Base-by-base conservation (phyloP, 2,113 vertebrate genomes). In the Lagenorhynchus albirostris region DNA sequence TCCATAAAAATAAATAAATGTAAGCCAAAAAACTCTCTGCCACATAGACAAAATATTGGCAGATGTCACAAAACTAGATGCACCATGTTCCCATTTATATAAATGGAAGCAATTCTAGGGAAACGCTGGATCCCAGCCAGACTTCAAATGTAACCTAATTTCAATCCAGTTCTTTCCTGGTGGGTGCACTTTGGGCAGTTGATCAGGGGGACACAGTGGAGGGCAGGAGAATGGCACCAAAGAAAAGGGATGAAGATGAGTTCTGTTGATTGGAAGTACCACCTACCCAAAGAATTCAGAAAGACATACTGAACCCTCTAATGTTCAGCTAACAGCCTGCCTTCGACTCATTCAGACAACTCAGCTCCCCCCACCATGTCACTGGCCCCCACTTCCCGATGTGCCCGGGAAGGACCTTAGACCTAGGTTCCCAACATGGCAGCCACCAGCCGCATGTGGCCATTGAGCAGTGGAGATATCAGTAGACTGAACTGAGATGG, bases 1-100 rank as follows among this genome's bases (percentile, higher is more conserved):
- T 93, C 33, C 74, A 25, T 65, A 83, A 90, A 91, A 97, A 89
- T 71, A 89, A 91, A 87, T 63, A 63, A 81, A 36, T 25, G 2
- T 8, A 47, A 62, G n/a, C 82, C 63, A 36, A 14, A 76, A 89
- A 89, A 38, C 18, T 47, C 18, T 68, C 73, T 94, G 23, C 74
- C 29, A 26, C 58, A 4, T 33, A 71, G 63, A 44, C 18, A 67
- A 63, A 89, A 81, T 60, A 90, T 74, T 14, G 9, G 88, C 92
- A 96, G n/a, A 62, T 94, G 63, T 92, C 65, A 79, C 96, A 82
- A 81, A 82, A 14, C 44, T 93, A 73, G 95, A 41, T 50, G 33
- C 23, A 71, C 14, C 26, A 26, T 65, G n/a, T 67, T 79, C 50
- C 58, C 62, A 14, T 89, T 88, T 70, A 73, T n/a, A 33, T n/a